Conservation (phyloP, 2,888 invertebrate genomes). For the Drosophila antonietae region DNA sequence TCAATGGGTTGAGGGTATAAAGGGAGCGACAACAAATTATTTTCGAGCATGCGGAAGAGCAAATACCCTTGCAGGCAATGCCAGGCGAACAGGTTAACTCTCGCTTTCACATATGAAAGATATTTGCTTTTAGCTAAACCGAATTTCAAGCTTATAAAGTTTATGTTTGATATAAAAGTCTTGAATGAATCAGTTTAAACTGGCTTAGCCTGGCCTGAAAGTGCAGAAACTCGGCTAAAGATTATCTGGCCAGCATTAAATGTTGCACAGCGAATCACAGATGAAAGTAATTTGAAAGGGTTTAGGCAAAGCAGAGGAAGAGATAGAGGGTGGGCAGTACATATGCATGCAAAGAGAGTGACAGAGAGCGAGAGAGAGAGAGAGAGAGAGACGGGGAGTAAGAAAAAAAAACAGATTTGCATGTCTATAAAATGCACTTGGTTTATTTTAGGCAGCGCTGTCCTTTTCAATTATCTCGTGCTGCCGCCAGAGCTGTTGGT, state of each 20-base stretch:
- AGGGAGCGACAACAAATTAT: not conserved
- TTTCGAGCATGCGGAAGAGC: not conserved
- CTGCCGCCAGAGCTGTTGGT: constrained; percentile 24
- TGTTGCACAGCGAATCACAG: not conserved
- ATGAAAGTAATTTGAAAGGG: not conserved
- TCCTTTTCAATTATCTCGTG: not conserved
- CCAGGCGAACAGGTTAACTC: not conserved
- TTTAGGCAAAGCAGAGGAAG: not conserved
- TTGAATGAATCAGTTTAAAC: not conserved
- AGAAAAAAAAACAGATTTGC: not conserved
- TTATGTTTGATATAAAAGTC: not conserved
- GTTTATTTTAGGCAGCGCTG: not conserved
- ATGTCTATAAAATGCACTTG: not conserved
- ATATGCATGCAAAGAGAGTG: no score
- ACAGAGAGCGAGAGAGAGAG: not conserved
- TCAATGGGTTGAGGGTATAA: not conserved
- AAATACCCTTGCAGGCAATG: not conserved
- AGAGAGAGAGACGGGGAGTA: not conserved
- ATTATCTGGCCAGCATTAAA: not conserved
- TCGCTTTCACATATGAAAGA: not conserved
- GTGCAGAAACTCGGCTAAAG: not conserved
- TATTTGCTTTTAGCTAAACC: not conserved
- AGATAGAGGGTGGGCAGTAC: not conserved
- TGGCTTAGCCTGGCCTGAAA: not conserved
- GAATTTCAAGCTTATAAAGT: not conserved